These are phyloP conservation scores for Xiphorhynchus elegans DNA, from an alignment of 2,113 vertebrate species.

Conservation along the genomic window DNA sequence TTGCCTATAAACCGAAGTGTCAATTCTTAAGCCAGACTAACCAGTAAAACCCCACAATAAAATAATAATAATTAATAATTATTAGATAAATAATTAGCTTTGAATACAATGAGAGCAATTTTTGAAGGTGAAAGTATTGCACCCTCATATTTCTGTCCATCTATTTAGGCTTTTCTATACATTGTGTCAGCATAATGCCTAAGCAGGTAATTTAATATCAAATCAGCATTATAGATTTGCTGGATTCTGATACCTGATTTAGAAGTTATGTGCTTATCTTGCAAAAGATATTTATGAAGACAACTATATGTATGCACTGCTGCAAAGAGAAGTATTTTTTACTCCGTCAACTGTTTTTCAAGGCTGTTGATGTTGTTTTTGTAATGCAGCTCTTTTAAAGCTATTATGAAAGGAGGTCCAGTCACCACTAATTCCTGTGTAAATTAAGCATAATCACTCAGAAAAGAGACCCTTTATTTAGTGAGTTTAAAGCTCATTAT, in stretches of 20 bases:
- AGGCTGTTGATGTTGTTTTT: background rate
- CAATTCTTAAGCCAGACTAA: background rate
- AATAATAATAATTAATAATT: background rate
- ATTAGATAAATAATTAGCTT: background rate
- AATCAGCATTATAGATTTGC: background rate
- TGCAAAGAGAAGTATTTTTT: background rate
- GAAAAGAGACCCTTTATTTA: conserved; percentile 60
- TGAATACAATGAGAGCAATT: background rate
- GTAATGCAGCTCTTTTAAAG: background rate
- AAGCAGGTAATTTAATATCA: background rate
- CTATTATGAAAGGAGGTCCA: conserved; percentile 25
- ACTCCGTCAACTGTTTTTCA: background rate
- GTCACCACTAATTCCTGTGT: conserved; percentile 46
- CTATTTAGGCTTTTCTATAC: background rate
- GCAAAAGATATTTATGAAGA: background rate
- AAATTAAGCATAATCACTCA: conserved; percentile 55
- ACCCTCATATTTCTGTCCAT: background rate
- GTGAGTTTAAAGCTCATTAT: conserved; percentile 63
- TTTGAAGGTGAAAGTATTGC: background rate
- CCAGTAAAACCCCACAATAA: background rate
- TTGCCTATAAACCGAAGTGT: background rate
- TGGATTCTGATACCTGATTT: background rate
- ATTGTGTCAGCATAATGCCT: background rate
- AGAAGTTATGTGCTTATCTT: background rate
- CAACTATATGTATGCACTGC: background rate